Evolutionary conservation across 2,113 vertebrate genomes (phyloP), one percentile per base, ranked within the genome.

Genomic region (Scytalopus superciliaris): DNA sequence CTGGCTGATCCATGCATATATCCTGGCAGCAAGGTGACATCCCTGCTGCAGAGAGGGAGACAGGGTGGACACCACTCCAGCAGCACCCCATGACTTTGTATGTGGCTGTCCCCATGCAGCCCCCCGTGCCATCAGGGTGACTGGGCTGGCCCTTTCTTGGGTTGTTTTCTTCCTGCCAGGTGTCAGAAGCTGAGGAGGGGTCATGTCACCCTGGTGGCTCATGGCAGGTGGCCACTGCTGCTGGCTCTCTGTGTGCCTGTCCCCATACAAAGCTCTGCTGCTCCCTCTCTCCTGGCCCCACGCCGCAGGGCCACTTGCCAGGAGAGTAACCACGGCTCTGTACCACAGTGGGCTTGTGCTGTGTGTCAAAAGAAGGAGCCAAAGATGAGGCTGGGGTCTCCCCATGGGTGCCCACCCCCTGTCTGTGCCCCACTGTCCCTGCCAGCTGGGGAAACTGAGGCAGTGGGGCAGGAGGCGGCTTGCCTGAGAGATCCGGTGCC

Each of bases 391-490:
- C 39, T 50, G 62, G 39, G 40, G 19, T 45, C 12, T 31, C 67
- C 15, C 10, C 35, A 0, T 14, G 56, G 44, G 45, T 79, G 52
- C 52, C 14, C 50, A 74, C 5, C 39, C 45, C 22, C 3, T 64
- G 15, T 18, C 45, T 1, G 0, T 72, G 22, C 56, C 52, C 45
- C 1, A 3, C 42, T 25, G 15, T 35, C 60, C 53, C 64, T 60
- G 45, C 75, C 50, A 28, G 49, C 55, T 15, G 66, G 78, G 81
- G 92, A 94, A 90, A 93, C 95, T 47, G 90, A 95, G 94, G 94
- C 90, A 87, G 82, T 6, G 10, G 74, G 78, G 35, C 77, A 70
- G 80, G 90, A 88, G 18, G 74, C 1, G 0, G 59, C 73, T 87
- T 47, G 87, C 68, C 72, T 10, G 3, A 27, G 23, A 76, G 47